phyloP scores from a whole-genome alignment of 2,797 vertebrate species.

The Galago senegalensis region DNA sequence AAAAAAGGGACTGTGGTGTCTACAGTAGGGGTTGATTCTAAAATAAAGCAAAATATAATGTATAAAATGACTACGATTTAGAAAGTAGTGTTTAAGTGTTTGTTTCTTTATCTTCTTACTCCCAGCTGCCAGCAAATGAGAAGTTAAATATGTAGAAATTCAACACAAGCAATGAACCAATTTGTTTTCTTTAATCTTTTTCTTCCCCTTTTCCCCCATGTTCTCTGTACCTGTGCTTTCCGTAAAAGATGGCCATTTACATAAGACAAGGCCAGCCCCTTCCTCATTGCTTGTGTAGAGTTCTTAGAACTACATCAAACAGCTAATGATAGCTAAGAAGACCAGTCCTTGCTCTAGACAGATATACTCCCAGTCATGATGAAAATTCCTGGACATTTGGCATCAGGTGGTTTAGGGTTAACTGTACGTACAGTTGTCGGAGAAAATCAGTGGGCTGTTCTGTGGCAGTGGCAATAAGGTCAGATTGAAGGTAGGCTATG shows the following conservation, averaged over 20 bases:
- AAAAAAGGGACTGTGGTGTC: not conserved
- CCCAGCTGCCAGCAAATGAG: not conserved
- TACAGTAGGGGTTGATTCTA: not conserved
- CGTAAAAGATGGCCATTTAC: not conserved
- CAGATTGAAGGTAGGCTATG: not conserved
- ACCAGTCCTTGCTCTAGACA: not conserved
- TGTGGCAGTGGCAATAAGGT: not conserved
- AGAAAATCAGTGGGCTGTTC: not conserved
- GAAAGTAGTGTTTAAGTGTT: not conserved
- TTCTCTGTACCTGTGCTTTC: not conserved
- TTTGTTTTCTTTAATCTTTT: slow-evolving; percentile 10
- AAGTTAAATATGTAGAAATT: not conserved
- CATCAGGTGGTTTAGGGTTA: not conserved
- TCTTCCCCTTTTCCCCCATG: not conserved
- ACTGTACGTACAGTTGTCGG: too few species aligned
- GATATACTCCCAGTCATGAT: not conserved
- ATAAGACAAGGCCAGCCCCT: not conserved
- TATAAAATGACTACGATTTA: not conserved
- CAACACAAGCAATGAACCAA: not conserved
- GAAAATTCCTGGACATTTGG: not conserved
- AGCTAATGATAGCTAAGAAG: not conserved
- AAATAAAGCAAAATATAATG: not conserved
- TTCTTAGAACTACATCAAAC: not conserved
- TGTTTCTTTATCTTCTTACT: not conserved
- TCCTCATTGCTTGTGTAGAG: not conserved